Percentiles rank a stretch among this genome's conserved stretches.
Conservation (phyloP, 2,888 invertebrate species). For the Alloscopus bannaensis region DNA sequence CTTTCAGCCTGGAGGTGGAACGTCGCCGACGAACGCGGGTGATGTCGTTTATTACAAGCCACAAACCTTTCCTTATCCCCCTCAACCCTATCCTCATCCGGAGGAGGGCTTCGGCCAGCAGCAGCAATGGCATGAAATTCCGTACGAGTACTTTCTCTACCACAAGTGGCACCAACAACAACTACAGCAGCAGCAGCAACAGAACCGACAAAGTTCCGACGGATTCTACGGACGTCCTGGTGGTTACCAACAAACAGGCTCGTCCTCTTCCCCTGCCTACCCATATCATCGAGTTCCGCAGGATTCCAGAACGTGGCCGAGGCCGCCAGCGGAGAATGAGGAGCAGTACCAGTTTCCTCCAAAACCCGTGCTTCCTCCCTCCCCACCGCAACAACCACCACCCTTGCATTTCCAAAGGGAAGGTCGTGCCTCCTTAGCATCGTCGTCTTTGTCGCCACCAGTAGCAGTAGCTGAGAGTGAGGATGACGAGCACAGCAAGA, state of each 20-base stretch:
- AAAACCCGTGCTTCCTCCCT: neutral
- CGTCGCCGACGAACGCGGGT: no score
- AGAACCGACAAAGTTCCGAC: constrained; percentile 10
- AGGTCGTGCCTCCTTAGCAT: no score
- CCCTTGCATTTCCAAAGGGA: no score
- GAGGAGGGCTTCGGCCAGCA: neutral
- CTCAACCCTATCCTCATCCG: neutral
- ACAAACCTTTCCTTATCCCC: neutral
- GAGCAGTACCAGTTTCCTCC: neutral
- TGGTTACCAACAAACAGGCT: no score
- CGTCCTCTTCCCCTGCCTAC: no score
- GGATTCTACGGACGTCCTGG: no score
- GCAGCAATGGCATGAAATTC: constrained; percentile 36
- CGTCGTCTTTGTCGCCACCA: constrained; percentile 6
- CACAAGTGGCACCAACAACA: constrained; percentile 56
- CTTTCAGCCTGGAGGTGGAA: neutral
- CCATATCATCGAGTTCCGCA: no score
- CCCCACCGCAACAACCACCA: no score
- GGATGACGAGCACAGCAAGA: constrained; percentile 37
- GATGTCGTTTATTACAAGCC: no score
- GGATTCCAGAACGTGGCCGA: no score
- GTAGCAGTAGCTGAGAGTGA: neutral
- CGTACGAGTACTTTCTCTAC: constrained; percentile 55
- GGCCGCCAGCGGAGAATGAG: neutral
- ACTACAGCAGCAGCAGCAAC: constrained; percentile 20